Percentiles rank a stretch among this genome's conserved stretches.
Conservation (phyloP, 2,797 vertebrate genomes). For the Perodicticus potto region DNA sequence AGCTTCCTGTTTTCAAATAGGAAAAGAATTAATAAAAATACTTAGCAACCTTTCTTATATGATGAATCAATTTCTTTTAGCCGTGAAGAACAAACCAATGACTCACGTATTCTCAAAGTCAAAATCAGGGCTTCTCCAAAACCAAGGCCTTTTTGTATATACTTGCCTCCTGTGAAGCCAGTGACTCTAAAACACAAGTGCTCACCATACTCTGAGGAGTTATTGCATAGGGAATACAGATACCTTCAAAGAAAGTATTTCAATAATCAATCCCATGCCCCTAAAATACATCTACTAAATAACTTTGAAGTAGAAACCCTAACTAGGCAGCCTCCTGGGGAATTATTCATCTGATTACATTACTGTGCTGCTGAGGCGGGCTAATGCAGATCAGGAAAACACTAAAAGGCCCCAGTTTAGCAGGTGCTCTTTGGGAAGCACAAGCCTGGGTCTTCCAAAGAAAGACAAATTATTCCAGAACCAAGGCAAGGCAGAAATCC, state of each 20-base stretch:
- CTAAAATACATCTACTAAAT: conserved; percentile 48
- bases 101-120: background rate
- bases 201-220: background rate
- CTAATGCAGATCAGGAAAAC: background rate
- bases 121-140: background rate
- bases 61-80: conserved; percentile 35
- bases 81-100: background rate
- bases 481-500: conserved; percentile 27
- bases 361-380: background rate
- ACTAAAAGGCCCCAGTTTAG: background rate
- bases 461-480: background rate
- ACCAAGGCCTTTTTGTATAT: background rate
- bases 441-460: background rate
- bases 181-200: background rate
- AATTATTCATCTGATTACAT: conserved; percentile 14
- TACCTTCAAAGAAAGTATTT: conserved; percentile 7
- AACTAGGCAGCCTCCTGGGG: background rate
- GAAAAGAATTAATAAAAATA: conserved; percentile 30
- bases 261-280: background rate
- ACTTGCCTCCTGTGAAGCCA: background rate
- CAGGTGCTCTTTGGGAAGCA: background rate
- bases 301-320: conserved; percentile 47
- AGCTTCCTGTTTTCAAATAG: conserved; percentile 55
- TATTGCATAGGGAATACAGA: background rate
- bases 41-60: background rate